Conservation (phyloP, 2,797 vertebrate genomes). For the Acropternis orthonyx region DNA sequence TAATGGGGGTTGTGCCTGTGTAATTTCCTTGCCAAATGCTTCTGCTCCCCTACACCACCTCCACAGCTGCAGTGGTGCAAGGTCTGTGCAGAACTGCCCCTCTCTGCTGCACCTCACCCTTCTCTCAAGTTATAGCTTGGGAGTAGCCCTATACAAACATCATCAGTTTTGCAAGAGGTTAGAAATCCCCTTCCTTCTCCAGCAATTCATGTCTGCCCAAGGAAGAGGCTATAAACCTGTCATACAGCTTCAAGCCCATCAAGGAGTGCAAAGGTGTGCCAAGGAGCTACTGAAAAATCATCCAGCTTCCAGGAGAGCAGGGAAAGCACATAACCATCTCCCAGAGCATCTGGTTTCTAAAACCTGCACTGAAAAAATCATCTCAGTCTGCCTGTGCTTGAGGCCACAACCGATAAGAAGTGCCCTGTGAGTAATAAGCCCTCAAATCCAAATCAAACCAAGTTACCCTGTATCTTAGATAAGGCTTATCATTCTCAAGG, state of each 20-base stretch:
- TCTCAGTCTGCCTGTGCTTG: background rate
- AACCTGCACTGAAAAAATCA: background rate
- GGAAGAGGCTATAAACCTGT: background rate
- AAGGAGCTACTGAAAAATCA: background rate
- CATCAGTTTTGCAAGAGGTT: background rate
- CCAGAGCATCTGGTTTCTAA: background rate
- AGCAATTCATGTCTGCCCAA: background rate
- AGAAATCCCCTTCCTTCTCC: background rate
- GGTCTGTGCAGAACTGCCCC: background rate
- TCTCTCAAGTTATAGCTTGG: background rate
- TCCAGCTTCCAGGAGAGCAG: background rate
- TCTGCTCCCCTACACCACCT: background rate
- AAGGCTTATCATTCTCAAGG: background rate
- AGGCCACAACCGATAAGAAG: background rate
- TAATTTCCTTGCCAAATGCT: background rate
- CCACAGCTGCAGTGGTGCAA: background rate
- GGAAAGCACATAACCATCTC: background rate
- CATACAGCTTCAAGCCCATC: background rate
- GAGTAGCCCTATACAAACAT: background rate
- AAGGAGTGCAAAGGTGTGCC: background rate
- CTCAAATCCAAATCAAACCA: conserved; percentile 11
- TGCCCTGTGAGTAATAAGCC: background rate
- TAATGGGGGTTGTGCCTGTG: no score
- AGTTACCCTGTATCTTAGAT: background rate
- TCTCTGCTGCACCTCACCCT: background rate